These are phyloP conservation scores for Hydroisotoma schaefferi DNA, from an alignment of 2,888 invertebrate species.

Conservation along the genomic window DNA sequence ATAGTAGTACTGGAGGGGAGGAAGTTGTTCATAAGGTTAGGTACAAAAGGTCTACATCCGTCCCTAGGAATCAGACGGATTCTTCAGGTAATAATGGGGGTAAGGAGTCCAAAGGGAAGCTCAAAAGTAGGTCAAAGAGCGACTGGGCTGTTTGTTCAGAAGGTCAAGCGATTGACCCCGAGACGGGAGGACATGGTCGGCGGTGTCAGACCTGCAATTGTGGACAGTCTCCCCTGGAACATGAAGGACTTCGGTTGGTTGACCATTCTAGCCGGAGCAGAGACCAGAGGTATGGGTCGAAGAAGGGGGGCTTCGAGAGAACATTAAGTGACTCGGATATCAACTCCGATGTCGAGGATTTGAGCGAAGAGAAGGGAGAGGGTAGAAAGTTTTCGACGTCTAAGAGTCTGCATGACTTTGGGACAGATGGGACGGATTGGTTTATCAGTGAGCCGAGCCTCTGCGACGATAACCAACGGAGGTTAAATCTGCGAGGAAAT, in stretches of 20 bases:
- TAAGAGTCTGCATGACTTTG: conserved; percentile 43
- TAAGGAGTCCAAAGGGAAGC: conserved; percentile 31
- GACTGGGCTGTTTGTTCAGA: conserved; percentile 39
- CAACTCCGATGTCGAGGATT: conserved; percentile 37
- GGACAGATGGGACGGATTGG: conserved; percentile 21
- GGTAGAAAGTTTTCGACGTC: conserved; percentile 35
- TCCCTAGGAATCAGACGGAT: conserved; percentile 29
- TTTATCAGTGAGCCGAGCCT: conserved; percentile 40
- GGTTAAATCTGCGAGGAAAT: conserved; percentile 4
- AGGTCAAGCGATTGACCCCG: conserved; percentile 3
- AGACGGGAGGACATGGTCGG: neutral
- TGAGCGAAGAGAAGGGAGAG: conserved; percentile 16
- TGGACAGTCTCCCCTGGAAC: conserved; percentile 1
- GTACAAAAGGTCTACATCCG: conserved; percentile 39
- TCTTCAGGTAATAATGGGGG: conserved; percentile 44
- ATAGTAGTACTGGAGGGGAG: conserved; percentile 30
- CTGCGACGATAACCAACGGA: conserved; percentile 26
- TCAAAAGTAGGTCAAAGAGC: conserved; percentile 40
- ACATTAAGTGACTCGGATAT: conserved; percentile 41
- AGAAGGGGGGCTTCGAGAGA: conserved; percentile 19
- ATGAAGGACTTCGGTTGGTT: neutral
- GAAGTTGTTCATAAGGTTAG: conserved; percentile 26
- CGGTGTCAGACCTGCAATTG: conserved; percentile 28
- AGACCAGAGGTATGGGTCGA: neutral
- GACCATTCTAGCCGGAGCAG: conserved; percentile 3